A percentile compares a stretch with the other conserved stretches of the same genome.
Conservation (phyloP, 2,113 vertebrate genomes). For the Takifugu flavidus region DNA sequence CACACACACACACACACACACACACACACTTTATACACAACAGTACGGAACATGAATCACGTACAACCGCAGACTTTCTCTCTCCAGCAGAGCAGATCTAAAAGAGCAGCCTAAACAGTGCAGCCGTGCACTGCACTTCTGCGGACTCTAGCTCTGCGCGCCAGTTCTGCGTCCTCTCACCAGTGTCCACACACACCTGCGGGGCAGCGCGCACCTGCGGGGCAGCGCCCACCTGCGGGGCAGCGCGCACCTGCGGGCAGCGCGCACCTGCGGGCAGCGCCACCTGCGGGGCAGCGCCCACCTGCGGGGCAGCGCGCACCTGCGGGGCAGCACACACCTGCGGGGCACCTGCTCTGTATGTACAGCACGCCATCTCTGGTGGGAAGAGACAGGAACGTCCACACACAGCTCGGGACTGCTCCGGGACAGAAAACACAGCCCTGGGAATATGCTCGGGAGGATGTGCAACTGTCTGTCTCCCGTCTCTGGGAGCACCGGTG, state of each 20-base stretch:
- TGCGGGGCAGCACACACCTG: constrained; percentile 39
- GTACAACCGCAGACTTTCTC: constrained; percentile 34
- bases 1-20: no score
- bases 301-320: no score
- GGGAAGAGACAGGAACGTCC: constrained; percentile 49
- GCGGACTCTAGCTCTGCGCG: constrained; percentile 63
- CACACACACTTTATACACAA: constrained; percentile 62
- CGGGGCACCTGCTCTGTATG: constrained; percentile 45
- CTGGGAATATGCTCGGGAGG: constrained; percentile 75
- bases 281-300: no score
- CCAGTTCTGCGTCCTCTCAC: constrained; percentile 17
- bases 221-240: no score
- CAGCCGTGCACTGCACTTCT: constrained; percentile 57
- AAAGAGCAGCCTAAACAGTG: constrained; percentile 68
- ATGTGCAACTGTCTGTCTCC: constrained; percentile 75
- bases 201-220: no score
- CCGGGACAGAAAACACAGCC: constrained; percentile 71
- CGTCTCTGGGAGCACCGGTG: constrained; percentile 73
- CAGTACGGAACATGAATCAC: constrained; percentile 59
- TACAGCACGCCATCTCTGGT: constrained; percentile 52
- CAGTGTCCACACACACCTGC: constrained; percentile 23
- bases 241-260: no score
- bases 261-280: no score
- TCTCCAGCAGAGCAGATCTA: constrained; percentile 56
- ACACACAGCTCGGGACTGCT: constrained; percentile 52